Evolutionary conservation across 2,888 invertebrate species (phyloP).

Genomic region (Orchestes rusci): DNA sequence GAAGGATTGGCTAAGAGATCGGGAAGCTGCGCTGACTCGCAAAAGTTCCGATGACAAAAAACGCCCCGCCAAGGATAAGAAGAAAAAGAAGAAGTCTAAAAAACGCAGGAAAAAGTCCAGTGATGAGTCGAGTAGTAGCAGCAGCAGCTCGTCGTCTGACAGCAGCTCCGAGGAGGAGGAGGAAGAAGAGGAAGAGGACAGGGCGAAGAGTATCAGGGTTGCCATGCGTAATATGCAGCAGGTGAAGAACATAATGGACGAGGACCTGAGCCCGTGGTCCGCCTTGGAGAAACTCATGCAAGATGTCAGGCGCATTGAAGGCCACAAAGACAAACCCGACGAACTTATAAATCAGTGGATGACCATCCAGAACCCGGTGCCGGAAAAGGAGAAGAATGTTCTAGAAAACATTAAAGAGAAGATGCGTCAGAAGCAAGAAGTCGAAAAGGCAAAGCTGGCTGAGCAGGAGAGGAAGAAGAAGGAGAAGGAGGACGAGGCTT

Average conservation of each 20-base stretch:
- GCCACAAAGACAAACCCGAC: conserved; percentile 27
- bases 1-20: conserved; percentile 76
- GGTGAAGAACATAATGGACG: conserved; percentile 44
- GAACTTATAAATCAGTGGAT: conserved; percentile 47
- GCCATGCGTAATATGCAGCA: conserved; percentile 53
- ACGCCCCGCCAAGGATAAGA: no score
- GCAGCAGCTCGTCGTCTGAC: conserved; percentile 44
- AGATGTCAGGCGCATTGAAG: conserved; percentile 37
- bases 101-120: conserved; percentile 32
- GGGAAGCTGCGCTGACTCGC: conserved; percentile 47
- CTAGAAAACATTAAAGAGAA: conserved; percentile 48
- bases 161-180: conserved; percentile 44
- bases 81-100: conserved; percentile 42
- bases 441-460: conserved; percentile 39
- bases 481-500: conserved; percentile 42
- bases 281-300: conserved; percentile 45
- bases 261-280: conserved; percentile 43
- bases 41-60: conserved; percentile 28
- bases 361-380: conserved; percentile 44
- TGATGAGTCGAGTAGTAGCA: conserved; percentile 35
- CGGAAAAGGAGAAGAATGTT: conserved; percentile 45
- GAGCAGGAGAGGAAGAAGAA: conserved; percentile 37
- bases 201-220: conserved; percentile 56
- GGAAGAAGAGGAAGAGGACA: conserved; percentile 41
- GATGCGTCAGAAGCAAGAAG: conserved; percentile 48